Evolutionary conservation across 2,797 vertebrate genomes (phyloP), one percentile per base, ranked within the genome.

Genomic region (Phaenicophaeus curvirostris): DNA sequence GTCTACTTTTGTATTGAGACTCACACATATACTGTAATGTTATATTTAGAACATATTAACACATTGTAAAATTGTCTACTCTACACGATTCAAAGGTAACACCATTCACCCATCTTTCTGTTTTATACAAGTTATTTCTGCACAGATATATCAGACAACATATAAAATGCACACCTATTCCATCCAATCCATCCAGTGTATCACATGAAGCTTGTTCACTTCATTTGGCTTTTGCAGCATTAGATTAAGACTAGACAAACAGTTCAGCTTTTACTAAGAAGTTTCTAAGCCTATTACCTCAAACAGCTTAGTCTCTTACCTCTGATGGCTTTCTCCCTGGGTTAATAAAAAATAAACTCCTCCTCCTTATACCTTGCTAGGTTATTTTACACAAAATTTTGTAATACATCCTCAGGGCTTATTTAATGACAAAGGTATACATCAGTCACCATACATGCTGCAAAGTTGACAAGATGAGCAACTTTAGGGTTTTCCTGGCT

Each of bases 91-190:
- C 4, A 25, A 61, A 87, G 12, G 15, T 31, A 68, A 58, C 21
- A 46, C 9, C 15, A 24, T 50, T 77, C 35, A 61, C 15, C 7
- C 3, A 11, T 41, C 37, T 85, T 42, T 13, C 8, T 35, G 16
- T 33, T 39, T 71, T 23, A 61, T 42, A 55, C 7, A 72, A 30
- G 2, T 39, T 68, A 33, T 16, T 41, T 65, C 2, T 2, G 13
- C 9, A 13, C 6, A 86, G 19, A 15, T n/a, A 63, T 9, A 55
- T 6, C 48, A 59, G 6, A 46, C 2, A 12, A 30, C 30, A 17
- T 2, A 50, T 0, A 2, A 72, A 76, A 66, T 0, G 0, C 8
- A 8, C 0, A 3, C 4, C 59, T 66, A 23, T 13, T 59, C 13
- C 13, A 23, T 39, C 13, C 39, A 13, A 39, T 39, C 39, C 39